These are phyloP conservation scores for Planiliza haematocheilus DNA, from an alignment of 2,113 vertebrate species.

Conservation along the genomic window DNA sequence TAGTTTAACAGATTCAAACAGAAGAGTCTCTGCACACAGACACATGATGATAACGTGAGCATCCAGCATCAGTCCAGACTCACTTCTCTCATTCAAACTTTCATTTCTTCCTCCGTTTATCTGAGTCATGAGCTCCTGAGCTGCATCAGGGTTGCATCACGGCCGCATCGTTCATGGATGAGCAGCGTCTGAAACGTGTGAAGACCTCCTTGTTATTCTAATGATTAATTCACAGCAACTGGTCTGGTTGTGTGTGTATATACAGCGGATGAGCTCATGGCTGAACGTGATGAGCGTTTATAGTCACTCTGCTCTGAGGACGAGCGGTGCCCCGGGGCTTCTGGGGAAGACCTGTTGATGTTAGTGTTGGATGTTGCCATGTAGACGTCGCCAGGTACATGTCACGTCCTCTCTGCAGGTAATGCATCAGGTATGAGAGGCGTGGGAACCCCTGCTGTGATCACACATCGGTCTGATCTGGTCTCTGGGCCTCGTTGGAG, in stretches of 20 bases:
- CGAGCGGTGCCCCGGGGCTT: not conserved
- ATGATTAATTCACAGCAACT: constrained; percentile 23
- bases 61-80: not conserved
- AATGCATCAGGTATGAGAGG: not conserved
- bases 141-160: constrained; percentile 17
- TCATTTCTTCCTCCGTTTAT: not conserved
- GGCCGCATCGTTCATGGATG: not conserved
- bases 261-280: not conserved
- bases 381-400: rapidly evolving
- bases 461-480: no score
- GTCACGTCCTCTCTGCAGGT: not conserved
- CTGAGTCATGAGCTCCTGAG: constrained; percentile 24
- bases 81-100: not conserved
- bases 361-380: constrained; percentile 18
- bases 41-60: no score
- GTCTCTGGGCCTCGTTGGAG: no score
- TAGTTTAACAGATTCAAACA: no score
- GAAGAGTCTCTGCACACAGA: no score
- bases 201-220: not conserved
- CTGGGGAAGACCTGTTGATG: constrained; percentile 28
- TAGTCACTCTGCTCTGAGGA: not conserved
- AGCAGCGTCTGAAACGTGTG: not conserved
- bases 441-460: not conserved
- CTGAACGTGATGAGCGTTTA: no score
- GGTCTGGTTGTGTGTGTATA: constrained; percentile 9